Base-by-base conservation (phyloP, 2,888 invertebrate genomes). In the Hirtodrosophila duncani region DNA sequence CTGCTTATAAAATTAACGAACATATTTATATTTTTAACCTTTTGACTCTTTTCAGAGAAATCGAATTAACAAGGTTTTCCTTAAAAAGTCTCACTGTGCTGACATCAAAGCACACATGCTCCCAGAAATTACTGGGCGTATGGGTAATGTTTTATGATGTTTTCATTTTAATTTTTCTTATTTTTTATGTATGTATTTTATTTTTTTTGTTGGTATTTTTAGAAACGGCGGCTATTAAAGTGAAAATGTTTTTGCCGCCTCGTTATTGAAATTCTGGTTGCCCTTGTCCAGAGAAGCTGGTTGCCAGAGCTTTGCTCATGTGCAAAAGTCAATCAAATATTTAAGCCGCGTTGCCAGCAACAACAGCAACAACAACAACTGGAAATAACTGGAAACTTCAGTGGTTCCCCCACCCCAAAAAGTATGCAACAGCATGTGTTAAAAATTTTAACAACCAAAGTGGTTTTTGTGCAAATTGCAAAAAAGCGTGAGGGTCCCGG, bases 131-230 rank as follows among this genome's bases (percentile, higher is more conserved):
- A 53, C 58, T 63, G 64, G 68, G 58, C 74, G 70, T 68, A 68
- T 72, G 46, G 66, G 81, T 60, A 72, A 72, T 72, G 77, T 68
- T 66, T 80, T 55, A 55, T 56, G 39, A n/a, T n/a, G n/a, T n/a
- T n/a, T n/a, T n/a, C n/a, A n/a, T n/a, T n/a, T n/a, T n/a, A n/a
- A n/a, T n/a, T n/a, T n/a, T n/a, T n/a, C n/a, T n/a, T n/a, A n/a
- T n/a, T n/a, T n/a, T n/a, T n/a, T n/a, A n/a, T n/a, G n/a, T n/a
- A n/a, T n/a, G n/a, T 20, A 20, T 20, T 39, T 9, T 33, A 34
- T 37, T n/a, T n/a, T n/a, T n/a, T n/a, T 46, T 33, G 38, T 38
- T 55, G 57, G 8, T 39, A 63, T 63, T n/a, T n/a, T n/a, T n/a
- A n/a, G n/a, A n/a, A n/a, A n/a, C n/a, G n/a, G n/a, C n/a, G n/a